Evolutionary conservation across 2,888 invertebrate genomes (phyloP).

Genomic region (Dysmachus trigonus): DNA sequence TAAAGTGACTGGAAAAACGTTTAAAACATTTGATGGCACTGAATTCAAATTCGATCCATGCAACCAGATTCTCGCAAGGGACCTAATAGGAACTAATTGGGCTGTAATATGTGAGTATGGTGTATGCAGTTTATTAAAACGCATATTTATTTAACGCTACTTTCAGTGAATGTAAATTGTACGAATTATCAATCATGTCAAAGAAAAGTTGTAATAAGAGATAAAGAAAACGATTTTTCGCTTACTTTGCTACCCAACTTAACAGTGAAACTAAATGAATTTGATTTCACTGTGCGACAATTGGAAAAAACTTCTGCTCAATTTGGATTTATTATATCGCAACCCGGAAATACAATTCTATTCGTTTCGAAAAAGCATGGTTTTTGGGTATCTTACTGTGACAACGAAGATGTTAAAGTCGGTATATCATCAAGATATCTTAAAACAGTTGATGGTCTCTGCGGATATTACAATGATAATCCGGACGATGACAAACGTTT

Average conservation of each 20-base stretch:
- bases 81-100: conserved; percentile 75
- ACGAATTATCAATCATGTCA: conserved; percentile 67
- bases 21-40: conserved; percentile 81
- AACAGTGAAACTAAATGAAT: conserved; percentile 75
- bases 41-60: conserved; percentile 84
- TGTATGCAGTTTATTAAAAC: conserved; percentile 45
- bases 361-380: conserved; percentile 76
- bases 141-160: not conserved
- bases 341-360: conserved; percentile 74
- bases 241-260: conserved; percentile 68
- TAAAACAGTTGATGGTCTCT: conserved; percentile 78
- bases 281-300: conserved; percentile 64
- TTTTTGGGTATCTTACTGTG: conserved; percentile 78
- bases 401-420: conserved; percentile 74
- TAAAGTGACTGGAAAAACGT: conserved; percentile 75
- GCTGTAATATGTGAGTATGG: conserved; percentile 70
- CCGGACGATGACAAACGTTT: conserved; percentile 74
- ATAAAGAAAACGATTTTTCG: conserved; percentile 67
- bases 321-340: conserved; percentile 72
- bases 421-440: conserved; percentile 73
- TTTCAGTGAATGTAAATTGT: conserved; percentile 74
- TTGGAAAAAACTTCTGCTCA: conserved; percentile 61
- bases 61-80: conserved; percentile 79
- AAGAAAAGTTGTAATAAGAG: conserved; percentile 71
- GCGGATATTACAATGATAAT: conserved; percentile 78